These are phyloP conservation scores for Platysternon megacephalum DNA, from an alignment of 2,113 vertebrate genomes.

Conservation along the genomic window DNA sequence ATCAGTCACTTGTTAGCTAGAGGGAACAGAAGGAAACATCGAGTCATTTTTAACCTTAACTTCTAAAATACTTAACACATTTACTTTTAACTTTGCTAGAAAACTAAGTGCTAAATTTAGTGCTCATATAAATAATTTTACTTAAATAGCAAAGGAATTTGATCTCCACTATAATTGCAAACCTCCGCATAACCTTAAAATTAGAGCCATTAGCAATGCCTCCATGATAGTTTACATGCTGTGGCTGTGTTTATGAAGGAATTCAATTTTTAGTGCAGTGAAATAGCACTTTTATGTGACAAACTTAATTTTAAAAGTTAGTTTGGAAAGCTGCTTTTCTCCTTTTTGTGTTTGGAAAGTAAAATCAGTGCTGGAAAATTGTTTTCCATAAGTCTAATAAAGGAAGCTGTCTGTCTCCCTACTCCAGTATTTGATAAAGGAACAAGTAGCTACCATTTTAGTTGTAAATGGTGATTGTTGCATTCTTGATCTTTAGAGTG, in stretches of 20 bases:
- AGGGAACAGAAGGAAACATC: neutral
- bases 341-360: neutral
- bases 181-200: neutral
- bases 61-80: neutral
- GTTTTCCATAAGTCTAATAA: neutral
- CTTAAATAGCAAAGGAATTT: neutral
- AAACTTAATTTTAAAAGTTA: neutral
- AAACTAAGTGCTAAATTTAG: neutral
- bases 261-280: neutral
- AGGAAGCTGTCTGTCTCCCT: neutral
- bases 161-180: neutral
- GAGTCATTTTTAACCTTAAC: neutral
- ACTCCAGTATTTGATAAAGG: neutral
- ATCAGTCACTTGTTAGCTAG: neutral
- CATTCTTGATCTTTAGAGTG: slow-evolving; percentile 79
- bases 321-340: neutral
- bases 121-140: fast-evolving
- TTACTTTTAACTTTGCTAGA: neutral
- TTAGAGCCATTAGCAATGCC: neutral
- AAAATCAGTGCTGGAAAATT: neutral
- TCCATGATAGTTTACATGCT: neutral
- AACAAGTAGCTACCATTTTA: neutral
- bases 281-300: neutral
- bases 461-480: neutral
- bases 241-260: neutral